These are phyloP conservation scores for Knipowitschia caucasica DNA, from an alignment of 2,797 vertebrate species.

Conservation along the genomic window DNA sequence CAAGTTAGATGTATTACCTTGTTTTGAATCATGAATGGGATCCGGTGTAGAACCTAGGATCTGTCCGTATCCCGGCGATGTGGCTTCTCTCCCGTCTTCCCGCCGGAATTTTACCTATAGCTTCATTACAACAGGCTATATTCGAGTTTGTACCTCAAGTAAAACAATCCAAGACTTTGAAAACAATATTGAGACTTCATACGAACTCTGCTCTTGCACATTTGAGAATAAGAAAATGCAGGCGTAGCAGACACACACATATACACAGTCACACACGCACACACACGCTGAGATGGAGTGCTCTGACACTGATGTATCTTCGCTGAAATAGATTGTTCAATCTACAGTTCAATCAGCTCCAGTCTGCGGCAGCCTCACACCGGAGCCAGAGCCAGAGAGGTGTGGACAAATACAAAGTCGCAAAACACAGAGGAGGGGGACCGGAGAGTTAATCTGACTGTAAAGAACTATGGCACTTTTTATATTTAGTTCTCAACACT, in stretches of 20 bases:
- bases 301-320: constrained; percentile 72
- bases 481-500: no score
- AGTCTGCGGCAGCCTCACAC: constrained; percentile 55
- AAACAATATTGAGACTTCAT: background rate
- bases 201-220: background rate
- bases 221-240: constrained; percentile 26
- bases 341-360: constrained; percentile 66
- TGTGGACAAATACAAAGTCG: constrained; percentile 38
- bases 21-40: no score
- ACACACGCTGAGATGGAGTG: constrained; percentile 57
- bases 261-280: constrained; percentile 31
- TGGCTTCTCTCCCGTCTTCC: no score
- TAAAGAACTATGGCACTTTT: no score
- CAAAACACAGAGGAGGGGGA: constrained; percentile 26
- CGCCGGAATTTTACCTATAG: no score
- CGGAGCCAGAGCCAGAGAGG: constrained; percentile 64
- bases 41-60: no score
- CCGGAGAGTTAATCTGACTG: no score
- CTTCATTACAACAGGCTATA: no score
- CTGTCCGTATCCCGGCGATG: no score
- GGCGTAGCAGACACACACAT: constrained; percentile 25
- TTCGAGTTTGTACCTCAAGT: background rate
- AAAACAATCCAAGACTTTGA: background rate
- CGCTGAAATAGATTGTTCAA: constrained; percentile 75
- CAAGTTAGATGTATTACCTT: no score